Conservation (phyloP, 2,888 invertebrate genomes). For the Drosophila affinis region DNA sequence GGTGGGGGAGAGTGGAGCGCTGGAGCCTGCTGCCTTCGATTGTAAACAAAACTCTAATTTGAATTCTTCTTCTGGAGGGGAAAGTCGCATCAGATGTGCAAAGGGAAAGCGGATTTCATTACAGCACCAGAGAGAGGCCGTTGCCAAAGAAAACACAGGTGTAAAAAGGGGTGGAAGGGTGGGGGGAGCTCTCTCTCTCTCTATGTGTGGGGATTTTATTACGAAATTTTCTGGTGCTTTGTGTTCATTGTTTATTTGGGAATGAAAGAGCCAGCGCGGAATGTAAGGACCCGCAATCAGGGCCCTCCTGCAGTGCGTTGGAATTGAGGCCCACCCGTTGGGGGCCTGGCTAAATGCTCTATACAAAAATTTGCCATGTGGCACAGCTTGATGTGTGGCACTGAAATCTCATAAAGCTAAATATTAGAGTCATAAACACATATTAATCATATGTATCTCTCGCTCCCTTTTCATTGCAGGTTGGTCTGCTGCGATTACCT, state of each 20-base stretch:
- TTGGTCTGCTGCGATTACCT: background rate
- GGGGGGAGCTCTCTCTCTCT: background rate
- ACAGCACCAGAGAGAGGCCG: conserved; percentile 20
- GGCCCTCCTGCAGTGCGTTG: conserved; percentile 53
- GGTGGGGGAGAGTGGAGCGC: background rate
- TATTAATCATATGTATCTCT: conserved; percentile 3
- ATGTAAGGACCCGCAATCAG: conserved; percentile 5
- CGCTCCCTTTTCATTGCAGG: conserved; percentile 20
- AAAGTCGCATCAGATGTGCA: conserved; percentile 34
- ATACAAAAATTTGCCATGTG: conserved; percentile 56
- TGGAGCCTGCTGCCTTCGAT: conserved; percentile 31
- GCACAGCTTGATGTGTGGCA: conserved; percentile 46
- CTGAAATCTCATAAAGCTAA: conserved; percentile 15
- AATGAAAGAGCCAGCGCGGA: background rate
- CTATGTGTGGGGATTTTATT: conserved; percentile 61
- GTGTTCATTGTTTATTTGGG: conserved; percentile 69
- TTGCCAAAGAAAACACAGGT: conserved; percentile 40
- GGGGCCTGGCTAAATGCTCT: conserved; percentile 31
- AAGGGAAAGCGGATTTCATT: conserved; percentile 59
- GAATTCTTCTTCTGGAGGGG: conserved; percentile 60
- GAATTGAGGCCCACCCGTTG: conserved; percentile 34
- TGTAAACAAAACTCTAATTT: conserved; percentile 77
- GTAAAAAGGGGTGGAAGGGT: background rate
- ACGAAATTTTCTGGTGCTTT: conserved; percentile 65
- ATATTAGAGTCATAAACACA: conserved; percentile 14